These are phyloP conservation scores for Dolomedes plantarius DNA, from an alignment of 2,888 invertebrate species.

Conservation along the genomic window DNA sequence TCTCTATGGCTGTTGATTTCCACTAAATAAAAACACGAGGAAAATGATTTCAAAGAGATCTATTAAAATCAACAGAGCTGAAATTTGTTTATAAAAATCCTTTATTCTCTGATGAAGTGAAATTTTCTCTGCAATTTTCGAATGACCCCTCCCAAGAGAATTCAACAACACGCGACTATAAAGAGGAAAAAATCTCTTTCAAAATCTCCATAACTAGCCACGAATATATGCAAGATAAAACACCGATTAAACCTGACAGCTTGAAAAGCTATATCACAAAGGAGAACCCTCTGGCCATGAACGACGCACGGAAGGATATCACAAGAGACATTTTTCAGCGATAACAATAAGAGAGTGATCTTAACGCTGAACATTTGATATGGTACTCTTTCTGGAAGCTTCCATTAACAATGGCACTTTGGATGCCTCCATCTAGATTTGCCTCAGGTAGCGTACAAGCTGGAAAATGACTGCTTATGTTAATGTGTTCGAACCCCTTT, in stretches of 20 bases:
- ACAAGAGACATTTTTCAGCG: conserved; percentile 57
- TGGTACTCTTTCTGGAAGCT: conserved; percentile 13
- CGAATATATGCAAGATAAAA: conserved; percentile 56
- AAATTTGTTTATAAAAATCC: too few species aligned
- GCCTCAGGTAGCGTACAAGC: conserved; percentile 38
- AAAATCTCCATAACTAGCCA: conserved; percentile 36
- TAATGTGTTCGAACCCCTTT: conserved; percentile 41
- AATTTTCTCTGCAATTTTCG: not conserved
- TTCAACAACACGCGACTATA: conserved; percentile 1
- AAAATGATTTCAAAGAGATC: too few species aligned
- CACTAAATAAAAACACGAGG: too few species aligned
- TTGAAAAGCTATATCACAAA: conserved; percentile 50
- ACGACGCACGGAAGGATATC: conserved; percentile 40
- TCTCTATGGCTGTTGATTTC: too few species aligned
- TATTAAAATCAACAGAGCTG: too few species aligned
- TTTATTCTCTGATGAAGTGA: too few species aligned
- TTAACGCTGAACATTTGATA: conserved; percentile 50
- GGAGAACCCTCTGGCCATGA: conserved; percentile 27
- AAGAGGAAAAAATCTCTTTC: conserved; percentile 2
- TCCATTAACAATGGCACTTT: conserved; percentile 49
- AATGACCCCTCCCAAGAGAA: not conserved
- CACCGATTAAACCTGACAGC: conserved; percentile 60
- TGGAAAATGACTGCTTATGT: conserved; percentile 53
- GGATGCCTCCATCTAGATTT: conserved; percentile 39
- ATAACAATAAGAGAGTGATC: conserved; percentile 64